Conservation (phyloP, 2,888 invertebrate species). For the Drosophila cognata region DNA sequence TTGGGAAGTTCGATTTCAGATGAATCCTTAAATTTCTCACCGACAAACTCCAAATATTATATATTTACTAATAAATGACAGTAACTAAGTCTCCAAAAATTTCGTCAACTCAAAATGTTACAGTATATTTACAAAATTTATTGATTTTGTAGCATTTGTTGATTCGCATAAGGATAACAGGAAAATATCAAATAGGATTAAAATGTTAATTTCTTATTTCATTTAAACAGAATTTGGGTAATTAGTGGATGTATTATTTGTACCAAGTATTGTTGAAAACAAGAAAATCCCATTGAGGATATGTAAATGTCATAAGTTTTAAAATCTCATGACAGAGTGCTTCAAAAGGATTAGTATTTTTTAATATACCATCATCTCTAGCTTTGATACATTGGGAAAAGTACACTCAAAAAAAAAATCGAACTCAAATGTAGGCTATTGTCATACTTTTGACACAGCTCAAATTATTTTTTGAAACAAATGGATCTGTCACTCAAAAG, state of each 20-base stretch:
- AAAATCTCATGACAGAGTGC: background rate
- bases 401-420: background rate
- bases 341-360: background rate
- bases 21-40: background rate
- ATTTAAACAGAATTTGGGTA: too few species aligned
- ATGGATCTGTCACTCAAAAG: too few species aligned
- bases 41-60: rapidly evolving
- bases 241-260: too few species aligned
- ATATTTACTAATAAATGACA: background rate
- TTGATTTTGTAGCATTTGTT: too few species aligned
- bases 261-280: too few species aligned
- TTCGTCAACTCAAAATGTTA: too few species aligned
- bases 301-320: too few species aligned
- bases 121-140: rapidly evolving
- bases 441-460: background rate
- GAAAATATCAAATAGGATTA: too few species aligned
- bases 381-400: background rate
- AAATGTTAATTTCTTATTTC: too few species aligned
- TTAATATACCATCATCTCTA: background rate
- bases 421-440: background rate
- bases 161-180: background rate
- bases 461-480: too few species aligned
- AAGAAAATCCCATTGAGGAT: too few species aligned
- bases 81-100: background rate
- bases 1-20: too few species aligned